Base-by-base conservation (phyloP, 2,797 vertebrate species). In the Coranthus polyacanthus region DNA sequence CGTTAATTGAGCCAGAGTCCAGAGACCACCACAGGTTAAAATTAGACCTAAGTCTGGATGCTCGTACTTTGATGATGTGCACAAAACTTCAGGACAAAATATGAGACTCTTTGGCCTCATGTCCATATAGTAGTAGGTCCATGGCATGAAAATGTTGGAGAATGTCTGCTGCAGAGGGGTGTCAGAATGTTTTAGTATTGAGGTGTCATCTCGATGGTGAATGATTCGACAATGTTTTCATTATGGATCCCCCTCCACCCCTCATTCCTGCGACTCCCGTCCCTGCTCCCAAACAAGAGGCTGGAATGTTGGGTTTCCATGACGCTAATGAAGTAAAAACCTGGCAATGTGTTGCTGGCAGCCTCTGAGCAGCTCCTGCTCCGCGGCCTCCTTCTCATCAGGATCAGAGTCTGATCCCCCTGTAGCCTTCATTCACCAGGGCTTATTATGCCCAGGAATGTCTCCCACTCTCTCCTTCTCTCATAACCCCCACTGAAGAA, bases 281-380 rank as follows among this genome's bases (percentile, higher is more conserved):
- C 77, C 82, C 68, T 12, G 29, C 81, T 83, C 72, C 84, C 80
- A 76, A 87, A 90, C 81, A 92, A 89, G 88, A 87, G 79, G 54
- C 84, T 87, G 91, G 92, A 93, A 93, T 93, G 90, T 78, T 62
- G 88, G 81, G 91, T 94, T 94, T 93, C 92, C 93, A 94, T 93
- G 92, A 93, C 90, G 86, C 90, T 90, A 86, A 89, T 89, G 86
- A 88, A 89, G 88, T 90, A 88, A 93, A 94, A 94, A 92, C 84
- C 83, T 87, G 86, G 85, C 88, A 91, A 81, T 89, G 92, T 68
- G 76, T 72, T 63, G 81, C 85, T 85, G 84, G 87, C 88, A 87
- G 85, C 67, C 81, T 81, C 57, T 41, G 77, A 83, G 83, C 78
- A 70, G 86, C 89, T 91, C 83, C 87, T 87, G 86, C 87, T 89